Evolutionary conservation across 1,140 invertebrate genomes (phyloP).

Genomic region (Orchesella cincta): DNA sequence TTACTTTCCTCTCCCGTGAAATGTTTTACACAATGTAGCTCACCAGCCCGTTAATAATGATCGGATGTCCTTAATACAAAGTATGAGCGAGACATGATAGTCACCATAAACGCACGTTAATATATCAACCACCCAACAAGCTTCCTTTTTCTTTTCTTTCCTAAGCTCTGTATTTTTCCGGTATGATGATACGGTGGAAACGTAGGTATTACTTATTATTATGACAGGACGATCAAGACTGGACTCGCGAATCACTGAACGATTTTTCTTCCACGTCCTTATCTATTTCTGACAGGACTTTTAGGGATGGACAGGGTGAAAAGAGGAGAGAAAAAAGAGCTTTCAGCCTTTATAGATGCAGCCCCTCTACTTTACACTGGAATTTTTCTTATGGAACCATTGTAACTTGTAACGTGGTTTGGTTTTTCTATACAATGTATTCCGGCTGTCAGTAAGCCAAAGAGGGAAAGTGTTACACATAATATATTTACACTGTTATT

Average conservation of each 20-base stretch:
- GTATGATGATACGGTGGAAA: constrained; percentile 37
- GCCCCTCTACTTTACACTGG: no score
- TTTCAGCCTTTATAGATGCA: no score
- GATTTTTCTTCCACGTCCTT: constrained; percentile 51
- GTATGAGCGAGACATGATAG: no score
- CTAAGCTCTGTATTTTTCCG: no score
- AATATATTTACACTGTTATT: constrained; percentile 15
- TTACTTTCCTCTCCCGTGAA: background rate
- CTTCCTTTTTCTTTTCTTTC: no score
- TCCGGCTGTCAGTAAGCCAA: no score
- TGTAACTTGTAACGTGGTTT: no score
- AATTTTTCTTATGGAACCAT: no score
- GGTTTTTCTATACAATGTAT: no score
- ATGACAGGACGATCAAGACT: constrained; percentile 46
- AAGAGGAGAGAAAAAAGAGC: no score
- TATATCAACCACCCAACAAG: no score
- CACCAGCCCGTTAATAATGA: constrained; percentile 52
- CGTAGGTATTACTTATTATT: constrained; percentile 40
- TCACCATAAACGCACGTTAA: no score
- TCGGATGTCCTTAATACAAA: constrained; percentile 18
- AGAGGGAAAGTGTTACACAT: background rate
- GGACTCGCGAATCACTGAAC: constrained; percentile 37
- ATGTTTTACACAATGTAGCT: constrained; percentile 30
- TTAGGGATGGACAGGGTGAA: constrained; percentile 27
- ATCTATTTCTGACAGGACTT: constrained; percentile 51